phyloP scores from a whole-genome alignment of 1,140 invertebrate species.

The Thaumatotibia leucotreta region DNA sequence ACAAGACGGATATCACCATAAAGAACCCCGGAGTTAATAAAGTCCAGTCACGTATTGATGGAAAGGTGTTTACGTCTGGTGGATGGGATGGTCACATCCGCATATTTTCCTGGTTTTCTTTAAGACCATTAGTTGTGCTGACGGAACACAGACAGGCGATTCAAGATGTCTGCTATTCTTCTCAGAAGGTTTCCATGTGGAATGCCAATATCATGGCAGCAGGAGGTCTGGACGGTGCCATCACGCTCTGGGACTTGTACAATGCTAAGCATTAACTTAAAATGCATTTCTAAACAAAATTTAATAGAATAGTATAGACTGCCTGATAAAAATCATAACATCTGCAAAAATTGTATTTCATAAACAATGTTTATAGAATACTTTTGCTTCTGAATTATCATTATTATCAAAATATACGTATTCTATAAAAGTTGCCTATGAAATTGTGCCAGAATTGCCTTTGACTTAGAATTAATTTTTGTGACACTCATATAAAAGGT shows the following conservation, averaged over 20 bases:
- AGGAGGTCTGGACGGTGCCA: slow-evolving; percentile 81
- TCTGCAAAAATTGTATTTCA: not conserved
- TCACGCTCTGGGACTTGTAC: slow-evolving; percentile 87
- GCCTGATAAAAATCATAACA: not conserved
- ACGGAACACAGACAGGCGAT: slow-evolving; percentile 82
- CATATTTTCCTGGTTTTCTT: slow-evolving; percentile 87
- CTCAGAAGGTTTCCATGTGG: slow-evolving; percentile 79
- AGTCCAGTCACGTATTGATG: slow-evolving; percentile 82
- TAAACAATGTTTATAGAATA: not conserved
- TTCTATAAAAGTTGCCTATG: not conserved
- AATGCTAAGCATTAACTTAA: slow-evolving; percentile 58
- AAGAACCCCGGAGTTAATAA: slow-evolving; percentile 85
- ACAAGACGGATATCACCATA: slow-evolving; percentile 78
- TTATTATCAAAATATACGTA: not conserved
- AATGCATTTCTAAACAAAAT: slow-evolving; percentile 19
- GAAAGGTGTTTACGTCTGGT: slow-evolving; percentile 85
- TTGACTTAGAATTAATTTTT: slow-evolving; percentile 23
- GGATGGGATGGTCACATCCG: slow-evolving; percentile 87
- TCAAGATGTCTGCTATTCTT: slow-evolving; percentile 83
- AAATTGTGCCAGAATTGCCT: slow-evolving; percentile 49
- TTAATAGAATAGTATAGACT: slow-evolving; percentile 12
- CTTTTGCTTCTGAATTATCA: not conserved
- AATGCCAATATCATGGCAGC: slow-evolving; percentile 85
- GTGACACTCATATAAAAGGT: not conserved
- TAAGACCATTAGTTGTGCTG: slow-evolving; percentile 85